These are phyloP conservation scores for Microcebus ravelobensis DNA, from an alignment of 2,113 vertebrate genomes.

Conservation along the genomic window DNA sequence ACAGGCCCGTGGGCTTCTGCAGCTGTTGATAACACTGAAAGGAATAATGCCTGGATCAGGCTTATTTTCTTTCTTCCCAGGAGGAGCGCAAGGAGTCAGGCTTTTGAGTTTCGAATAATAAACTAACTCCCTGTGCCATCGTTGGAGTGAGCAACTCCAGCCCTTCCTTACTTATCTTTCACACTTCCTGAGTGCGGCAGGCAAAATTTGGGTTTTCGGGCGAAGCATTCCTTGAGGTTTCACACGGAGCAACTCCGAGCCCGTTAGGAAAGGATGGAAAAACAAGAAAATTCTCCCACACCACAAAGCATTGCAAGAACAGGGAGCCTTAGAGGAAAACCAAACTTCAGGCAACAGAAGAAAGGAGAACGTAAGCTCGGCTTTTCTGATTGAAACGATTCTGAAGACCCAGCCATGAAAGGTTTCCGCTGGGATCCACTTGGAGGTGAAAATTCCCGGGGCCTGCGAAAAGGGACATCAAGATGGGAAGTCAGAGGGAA, in stretches of 20 bases:
- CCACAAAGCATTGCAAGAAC: not conserved
- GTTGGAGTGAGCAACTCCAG: not conserved
- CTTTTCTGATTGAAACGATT: conserved; percentile 29
- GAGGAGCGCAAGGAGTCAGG: not conserved
- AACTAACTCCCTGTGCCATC: not conserved
- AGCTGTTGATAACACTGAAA: not conserved
- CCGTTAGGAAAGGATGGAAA: conserved; percentile 58
- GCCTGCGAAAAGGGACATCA: not conserved
- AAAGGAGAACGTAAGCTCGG: not conserved
- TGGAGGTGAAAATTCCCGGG: not conserved
- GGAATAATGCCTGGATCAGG: not conserved
- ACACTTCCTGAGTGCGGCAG: not conserved
- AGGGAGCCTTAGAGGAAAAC: not conserved
- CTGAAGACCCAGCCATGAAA: not conserved
- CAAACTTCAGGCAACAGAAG: conserved; percentile 38
- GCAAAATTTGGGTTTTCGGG: conserved; percentile 31
- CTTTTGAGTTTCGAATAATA: conserved; percentile 2
- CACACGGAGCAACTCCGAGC: not conserved
- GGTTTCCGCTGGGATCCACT: not conserved
- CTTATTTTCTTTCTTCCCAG: not conserved
- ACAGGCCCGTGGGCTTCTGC: not conserved
- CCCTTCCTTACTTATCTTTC: not conserved
- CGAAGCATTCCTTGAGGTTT: conserved; percentile 69
- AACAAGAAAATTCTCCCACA: conserved; percentile 30
- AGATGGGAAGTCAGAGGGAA: not conserved